Base-by-base conservation (phyloP, 1,140 invertebrate genomes). In the Lepidurus couesii region DNA sequence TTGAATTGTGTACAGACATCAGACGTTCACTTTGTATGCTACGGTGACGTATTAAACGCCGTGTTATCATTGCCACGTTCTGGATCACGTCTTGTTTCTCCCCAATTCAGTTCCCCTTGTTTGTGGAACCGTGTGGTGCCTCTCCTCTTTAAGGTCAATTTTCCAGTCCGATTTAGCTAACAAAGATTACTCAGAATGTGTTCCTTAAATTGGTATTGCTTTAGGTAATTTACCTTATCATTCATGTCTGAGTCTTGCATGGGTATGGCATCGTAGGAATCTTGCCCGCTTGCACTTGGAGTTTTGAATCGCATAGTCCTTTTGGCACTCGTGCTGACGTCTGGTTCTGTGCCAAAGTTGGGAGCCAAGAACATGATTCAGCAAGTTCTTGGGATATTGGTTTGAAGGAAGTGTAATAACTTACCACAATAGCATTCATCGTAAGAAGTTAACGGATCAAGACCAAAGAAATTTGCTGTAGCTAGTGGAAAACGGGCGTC, bases 401-500 rank as follows among this genome's bases (percentile, higher is more conserved):
- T 44, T 42, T 1, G 24, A 16, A n/a, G 26, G 24, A 47, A 21
- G 16, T 24, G 43, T n/a, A 24, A 10, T n/a, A 24, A 10, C 42
- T 53, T 77, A 77, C 75, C 47, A 21, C 24, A 42, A 6, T 77
- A 77, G 44, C 47, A 47, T 45, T 77, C 75, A 24, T 77, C 75
- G 75, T 77, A 77, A 65, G 42, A 44, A 42, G 47, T 77, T 45
- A 77, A 47, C 42, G 75, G 75, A 44, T 77, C 75, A 0, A 77
- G 75, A n/a, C 75, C 75, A 43, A 77, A 77, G 21, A 77, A 77
- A 42, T 42, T 11, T 13, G 75, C 75, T 26, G 75, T 43, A 45
- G 75, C 75, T n/a, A 77, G 26, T 13, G 75, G 75, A n/a, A 77
- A 77, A 44, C 43, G 43, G 10, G 75, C 75, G 42, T 77, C 75